A percentile compares a stretch with the other conserved stretches of the same genome.
Conservation (phyloP, 2,797 vertebrate species). For the Erithacus rubecula region DNA sequence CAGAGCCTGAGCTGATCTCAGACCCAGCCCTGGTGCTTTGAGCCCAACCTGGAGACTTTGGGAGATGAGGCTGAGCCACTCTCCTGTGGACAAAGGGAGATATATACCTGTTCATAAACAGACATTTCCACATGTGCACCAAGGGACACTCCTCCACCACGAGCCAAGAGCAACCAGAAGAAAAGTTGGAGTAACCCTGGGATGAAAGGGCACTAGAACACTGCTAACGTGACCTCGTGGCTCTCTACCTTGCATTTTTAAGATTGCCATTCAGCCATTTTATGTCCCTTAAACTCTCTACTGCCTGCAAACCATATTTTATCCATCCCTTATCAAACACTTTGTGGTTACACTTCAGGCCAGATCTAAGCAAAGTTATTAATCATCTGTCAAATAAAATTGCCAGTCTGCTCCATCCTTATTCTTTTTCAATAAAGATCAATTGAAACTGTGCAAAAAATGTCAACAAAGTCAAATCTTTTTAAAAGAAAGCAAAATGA, state of each 20-base stretch:
- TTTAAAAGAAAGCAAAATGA: constrained; percentile 47
- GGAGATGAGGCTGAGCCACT: background rate
- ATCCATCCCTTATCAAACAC: constrained; percentile 45
- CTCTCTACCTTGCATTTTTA: constrained; percentile 18
- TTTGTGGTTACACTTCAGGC: constrained; percentile 59
- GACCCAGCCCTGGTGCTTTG: background rate
- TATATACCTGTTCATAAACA: background rate
- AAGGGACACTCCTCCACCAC: background rate
- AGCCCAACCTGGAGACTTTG: background rate
- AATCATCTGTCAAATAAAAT: constrained; percentile 67
- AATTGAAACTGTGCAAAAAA: constrained; percentile 55
- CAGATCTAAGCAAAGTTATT: constrained; percentile 63
- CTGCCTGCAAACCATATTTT: constrained; percentile 65
- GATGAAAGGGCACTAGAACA: background rate
- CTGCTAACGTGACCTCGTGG: background rate
- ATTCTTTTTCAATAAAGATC: constrained; percentile 64
- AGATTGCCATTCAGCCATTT: constrained; percentile 22
- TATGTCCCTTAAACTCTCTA: constrained; percentile 20
- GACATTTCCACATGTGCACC: background rate
- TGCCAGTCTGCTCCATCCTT: constrained; percentile 29
- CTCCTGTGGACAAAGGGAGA: background rate
- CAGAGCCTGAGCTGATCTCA: background rate
- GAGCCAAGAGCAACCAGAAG: background rate
- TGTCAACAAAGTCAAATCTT: constrained; percentile 33
- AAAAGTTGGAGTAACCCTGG: background rate